Evolutionary conservation across 2,797 vertebrate species (phyloP), one percentile per base, ranked within the genome.

Genomic region (Protonibea diacanthus): DNA sequence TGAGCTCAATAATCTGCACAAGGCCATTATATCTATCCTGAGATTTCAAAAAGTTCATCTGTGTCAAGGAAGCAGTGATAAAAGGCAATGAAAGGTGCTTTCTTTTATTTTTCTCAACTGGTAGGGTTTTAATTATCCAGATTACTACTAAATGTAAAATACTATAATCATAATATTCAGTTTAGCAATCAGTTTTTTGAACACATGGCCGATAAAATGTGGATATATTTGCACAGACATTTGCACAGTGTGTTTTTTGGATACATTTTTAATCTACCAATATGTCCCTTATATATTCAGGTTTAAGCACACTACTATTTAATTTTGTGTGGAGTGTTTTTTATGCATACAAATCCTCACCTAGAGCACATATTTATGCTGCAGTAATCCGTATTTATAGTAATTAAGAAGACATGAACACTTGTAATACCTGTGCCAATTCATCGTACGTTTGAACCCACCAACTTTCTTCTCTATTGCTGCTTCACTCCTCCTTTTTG

Each of bases 41-140:
- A 76, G 17, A 84, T 86, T 86, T 81, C 61, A 61, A 71, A 72
- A 75, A 72, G 74, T 83, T 83, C 60, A 81, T 86, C 77, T 71
- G 59, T 81, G 78, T 82, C 80, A 81, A 63, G 71, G 81, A 74
- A 70, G 82, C 75, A 63, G 53, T 6, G 55, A 86, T 82, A 85
- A 91, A 85, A 59, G 74, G 58, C 62, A 29, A 77, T 81, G 65
- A 79, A 88, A 67, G 45, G 33, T n/a, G 27, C 64, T 52, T 48
- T 82, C 47, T 82, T 81, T 81, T 82, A 52, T 55, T 61, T 74
- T 74, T 44, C 65, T 67, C 53, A 74, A 83, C 68, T 82, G 75
- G 25, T 1, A 17, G 44, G 63, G 52, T 66, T 71, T 38, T 59
- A 51, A 62, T 33, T 48, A 55, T 57, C 42, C 42, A 59, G 40